These are phyloP conservation scores for Sebastes fasciatus DNA, from an alignment of 2,113 vertebrate genomes.

Conservation along the genomic window DNA sequence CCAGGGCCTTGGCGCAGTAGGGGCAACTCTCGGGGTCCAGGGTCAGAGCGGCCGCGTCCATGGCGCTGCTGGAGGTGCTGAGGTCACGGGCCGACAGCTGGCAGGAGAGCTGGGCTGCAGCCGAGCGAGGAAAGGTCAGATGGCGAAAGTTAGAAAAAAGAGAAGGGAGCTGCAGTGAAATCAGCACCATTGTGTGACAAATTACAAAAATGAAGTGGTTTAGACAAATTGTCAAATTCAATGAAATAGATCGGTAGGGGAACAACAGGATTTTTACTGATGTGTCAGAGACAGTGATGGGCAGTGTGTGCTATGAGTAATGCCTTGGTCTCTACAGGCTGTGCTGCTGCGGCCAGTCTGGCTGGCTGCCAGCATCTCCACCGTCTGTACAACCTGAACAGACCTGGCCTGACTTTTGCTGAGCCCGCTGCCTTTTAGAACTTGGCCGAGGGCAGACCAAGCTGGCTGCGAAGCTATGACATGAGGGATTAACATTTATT, in stretches of 20 bases:
- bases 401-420: conserved; percentile 53
- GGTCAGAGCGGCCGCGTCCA: conserved; percentile 83
- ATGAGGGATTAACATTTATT: conserved; percentile 63
- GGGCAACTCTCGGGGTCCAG: conserved; percentile 91
- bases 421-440: conserved; percentile 33
- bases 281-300: conserved; percentile 18
- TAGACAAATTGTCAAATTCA: conserved; percentile 40
- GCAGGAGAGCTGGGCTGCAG: conserved; percentile 88
- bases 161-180: background rate
- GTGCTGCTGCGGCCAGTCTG: conserved; percentile 11
- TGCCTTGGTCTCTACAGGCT: conserved; percentile 27
- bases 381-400: conserved; percentile 30
- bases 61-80: conserved; percentile 82
- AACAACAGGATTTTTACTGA: conserved; percentile 35
- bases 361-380: conserved; percentile 24
- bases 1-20: conserved; percentile 87
- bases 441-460: conserved; percentile 29
- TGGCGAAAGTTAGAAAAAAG: conserved; percentile 6
- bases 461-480: conserved; percentile 33
- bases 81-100: conserved; percentile 89
- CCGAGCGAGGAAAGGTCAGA: conserved; percentile 60
- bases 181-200: conserved; percentile 10
- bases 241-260: background rate
- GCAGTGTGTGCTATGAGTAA: conserved; percentile 41
- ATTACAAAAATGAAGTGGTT: conserved; percentile 8